Evolutionary conservation across 2,888 invertebrate species (phyloP), one percentile per base, ranked within the genome.

Genomic region (Idaea dimidiata): DNA sequence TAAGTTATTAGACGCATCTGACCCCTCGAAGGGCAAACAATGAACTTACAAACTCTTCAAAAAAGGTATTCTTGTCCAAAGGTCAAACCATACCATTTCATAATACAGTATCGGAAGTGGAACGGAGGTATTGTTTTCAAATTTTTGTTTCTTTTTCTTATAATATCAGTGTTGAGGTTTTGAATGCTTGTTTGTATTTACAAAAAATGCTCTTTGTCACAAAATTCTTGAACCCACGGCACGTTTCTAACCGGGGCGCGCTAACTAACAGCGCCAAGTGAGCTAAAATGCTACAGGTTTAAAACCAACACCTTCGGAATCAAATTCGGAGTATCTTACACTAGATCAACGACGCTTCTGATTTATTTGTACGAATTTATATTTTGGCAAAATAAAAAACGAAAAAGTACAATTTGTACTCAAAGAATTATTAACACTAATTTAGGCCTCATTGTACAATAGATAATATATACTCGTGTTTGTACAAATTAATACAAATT

Each of bases 31-130:
- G 62, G 62, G 62, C 67, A 70, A 66, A 68, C 68, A 66, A 64
- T 61, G 63, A 67, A 67, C 65, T 66, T 66, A 69, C 69, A 60
- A 69, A 69, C 74, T 72, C 69, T 71, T 73, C 66, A 57, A 67
- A 61, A 24, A 61, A 55, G 16, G 54, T 55, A 55, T 55, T 55
- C 16, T 55, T 55, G 17, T 55, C 17, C 53, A 53, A 59, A 18
- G 60, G 17, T 55, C 54, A 17, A 17, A 55, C 54, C 16, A 55
- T 17, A 14, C 14, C 43, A 17, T 55, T 53, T 14, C 5, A 55
- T 55, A 55, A 55, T 55, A 55, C 16, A 55, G 54, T 16, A 16
- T 17, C 8, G 54, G 5, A 43, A 14, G 43, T 43, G 10, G 14
- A 43, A 43, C 43, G 43, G 10, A 6, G 14, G 43, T 43, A 43